Conservation (phyloP, 2,888 invertebrate genomes). For the Melanostoma mellinum region DNA sequence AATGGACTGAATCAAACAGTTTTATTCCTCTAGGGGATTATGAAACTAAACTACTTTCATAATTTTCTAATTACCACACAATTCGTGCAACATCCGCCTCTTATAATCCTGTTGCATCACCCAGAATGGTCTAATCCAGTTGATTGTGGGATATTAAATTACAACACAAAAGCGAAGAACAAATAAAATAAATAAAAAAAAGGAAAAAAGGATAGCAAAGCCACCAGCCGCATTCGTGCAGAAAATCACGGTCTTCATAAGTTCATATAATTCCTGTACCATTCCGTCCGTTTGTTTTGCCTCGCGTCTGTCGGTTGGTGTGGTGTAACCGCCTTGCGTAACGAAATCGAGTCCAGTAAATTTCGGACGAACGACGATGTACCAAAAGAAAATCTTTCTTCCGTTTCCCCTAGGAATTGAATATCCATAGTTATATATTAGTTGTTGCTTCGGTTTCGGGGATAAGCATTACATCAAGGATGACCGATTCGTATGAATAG, state of each 20-base stretch:
- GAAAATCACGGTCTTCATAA: constrained; percentile 66
- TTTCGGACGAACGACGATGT: constrained; percentile 28
- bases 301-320: too few relatives aligned
- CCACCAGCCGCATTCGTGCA: constrained; percentile 48
- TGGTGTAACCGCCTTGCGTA: constrained; percentile 27
- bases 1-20: too few relatives aligned
- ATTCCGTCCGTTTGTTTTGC: constrained; percentile 8
- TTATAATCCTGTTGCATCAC: constrained; percentile 36
- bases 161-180: constrained; percentile 1
- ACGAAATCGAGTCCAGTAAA: constrained; percentile 31
- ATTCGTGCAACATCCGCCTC: constrained; percentile 35
- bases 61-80: constrained; percentile 38
- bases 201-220: background rate
- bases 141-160: constrained; percentile 29
- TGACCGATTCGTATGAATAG: constrained; percentile 70
- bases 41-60: background rate
- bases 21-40: too few relatives aligned
- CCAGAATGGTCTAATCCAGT: constrained; percentile 22
- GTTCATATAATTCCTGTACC: constrained; percentile 8
- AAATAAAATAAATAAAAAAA: background rate
- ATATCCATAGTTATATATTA: constrained; percentile 36
- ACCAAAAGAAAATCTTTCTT: constrained; percentile 24
- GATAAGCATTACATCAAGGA: constrained; percentile 68
- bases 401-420: constrained; percentile 47
- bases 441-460: constrained; percentile 38